A percentile compares a stretch with the other conserved stretches of the same genome.
Evolutionary conservation across 1,140 invertebrate species (phyloP).

Genomic region (Pseudomyrmex flavicornis): DNA sequence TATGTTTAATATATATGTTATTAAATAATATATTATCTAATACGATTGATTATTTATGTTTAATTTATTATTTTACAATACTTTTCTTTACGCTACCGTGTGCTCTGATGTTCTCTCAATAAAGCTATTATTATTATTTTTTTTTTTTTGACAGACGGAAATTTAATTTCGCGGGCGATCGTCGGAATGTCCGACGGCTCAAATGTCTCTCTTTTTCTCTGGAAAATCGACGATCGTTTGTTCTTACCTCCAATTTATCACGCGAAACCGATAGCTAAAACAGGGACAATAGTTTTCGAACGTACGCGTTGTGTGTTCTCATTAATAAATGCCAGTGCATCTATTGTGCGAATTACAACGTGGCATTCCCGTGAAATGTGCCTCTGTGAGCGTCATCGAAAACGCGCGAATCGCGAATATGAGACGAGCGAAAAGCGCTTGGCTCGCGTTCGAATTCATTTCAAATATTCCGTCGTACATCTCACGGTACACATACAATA

Average conservation of each 20-base stretch:
- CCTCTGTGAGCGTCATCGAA: neutral
- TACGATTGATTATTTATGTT: neutral
- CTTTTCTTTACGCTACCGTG: neutral
- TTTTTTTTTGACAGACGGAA: neutral
- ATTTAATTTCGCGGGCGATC: neutral
- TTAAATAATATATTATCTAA: too few species aligned
- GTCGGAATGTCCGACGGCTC: neutral
- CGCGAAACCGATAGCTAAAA: neutral
- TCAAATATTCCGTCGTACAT: slow-evolving; percentile 7
- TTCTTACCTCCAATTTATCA: neutral
- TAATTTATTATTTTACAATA: neutral
- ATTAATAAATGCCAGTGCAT: slow-evolving; percentile 39
- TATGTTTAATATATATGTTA: too few species aligned
- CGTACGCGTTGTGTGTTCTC: neutral
- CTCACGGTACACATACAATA: neutral
- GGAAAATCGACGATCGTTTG: neutral
- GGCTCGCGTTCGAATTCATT: slow-evolving; percentile 17
- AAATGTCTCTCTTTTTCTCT: neutral
- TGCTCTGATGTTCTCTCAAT: too few species aligned
- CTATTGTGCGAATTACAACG: slow-evolving; percentile 25
- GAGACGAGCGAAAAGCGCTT: neutral
- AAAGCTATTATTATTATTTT: neutral
- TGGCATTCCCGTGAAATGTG: neutral
- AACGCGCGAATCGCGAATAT: slow-evolving; percentile 1
- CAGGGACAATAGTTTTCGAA: neutral